Evolutionary conservation across 2,113 vertebrate genomes (phyloP).

Genomic region (Semnornis frantzii): DNA sequence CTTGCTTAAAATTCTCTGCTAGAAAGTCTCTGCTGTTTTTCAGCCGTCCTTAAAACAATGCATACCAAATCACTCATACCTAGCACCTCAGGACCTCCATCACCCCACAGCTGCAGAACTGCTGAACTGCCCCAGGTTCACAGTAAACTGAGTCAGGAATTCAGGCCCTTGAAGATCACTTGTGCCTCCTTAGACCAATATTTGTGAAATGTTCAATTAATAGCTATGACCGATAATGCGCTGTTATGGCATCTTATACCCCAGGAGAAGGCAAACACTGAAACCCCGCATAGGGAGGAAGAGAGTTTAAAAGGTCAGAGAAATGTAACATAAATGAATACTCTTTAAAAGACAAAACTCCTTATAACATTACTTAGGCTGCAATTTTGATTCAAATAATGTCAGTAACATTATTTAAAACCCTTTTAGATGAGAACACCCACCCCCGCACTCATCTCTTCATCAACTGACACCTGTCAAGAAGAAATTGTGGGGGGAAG

Average conservation of each 20-base stretch:
- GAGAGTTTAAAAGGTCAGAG: not conserved
- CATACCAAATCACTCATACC: not conserved
- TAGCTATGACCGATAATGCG: not conserved
- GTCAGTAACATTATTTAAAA: conserved; percentile 68
- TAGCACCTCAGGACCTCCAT: not conserved
- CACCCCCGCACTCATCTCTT: conserved; percentile 49
- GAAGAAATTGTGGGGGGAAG: conserved; percentile 23
- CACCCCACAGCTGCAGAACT: not conserved
- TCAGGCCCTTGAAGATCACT: not conserved
- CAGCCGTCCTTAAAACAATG: not conserved
- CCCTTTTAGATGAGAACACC: conserved; percentile 61
- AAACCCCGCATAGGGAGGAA: not conserved
- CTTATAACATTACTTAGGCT: conserved; percentile 33
- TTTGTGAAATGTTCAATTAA: not conserved
- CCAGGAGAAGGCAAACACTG: not conserved
- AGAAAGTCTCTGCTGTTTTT: not conserved
- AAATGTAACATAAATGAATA: conserved; percentile 8
- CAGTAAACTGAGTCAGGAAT: not conserved
- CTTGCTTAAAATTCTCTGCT: not conserved
- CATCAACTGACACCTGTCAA: conserved; percentile 56
- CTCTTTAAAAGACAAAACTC: conserved; percentile 43
- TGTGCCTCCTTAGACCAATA: not conserved
- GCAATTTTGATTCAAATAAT: conserved; percentile 64
- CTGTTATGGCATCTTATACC: not conserved
- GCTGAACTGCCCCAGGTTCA: not conserved